Conservation (phyloP, 2,113 vertebrate species). For the Oryzias celebensis region DNA sequence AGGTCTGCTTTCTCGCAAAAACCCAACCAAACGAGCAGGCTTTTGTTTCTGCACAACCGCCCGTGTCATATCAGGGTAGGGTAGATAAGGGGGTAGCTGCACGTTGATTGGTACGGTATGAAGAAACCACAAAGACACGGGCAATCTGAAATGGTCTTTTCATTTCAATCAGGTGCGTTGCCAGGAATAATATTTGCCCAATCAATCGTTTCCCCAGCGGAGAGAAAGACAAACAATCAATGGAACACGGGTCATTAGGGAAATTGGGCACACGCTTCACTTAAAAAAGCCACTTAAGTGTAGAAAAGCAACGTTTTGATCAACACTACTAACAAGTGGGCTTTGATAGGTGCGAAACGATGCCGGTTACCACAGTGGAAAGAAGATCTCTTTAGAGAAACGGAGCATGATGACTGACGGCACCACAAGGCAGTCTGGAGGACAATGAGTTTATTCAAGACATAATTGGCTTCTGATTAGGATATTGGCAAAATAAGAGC, state of each 20-base stretch:
- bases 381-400: conserved; percentile 50
- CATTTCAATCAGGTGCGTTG: conserved; percentile 49
- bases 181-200: conserved; percentile 62
- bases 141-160: conserved; percentile 34
- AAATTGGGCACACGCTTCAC: conserved; percentile 35
- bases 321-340: conserved; percentile 23
- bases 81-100: conserved; percentile 43
- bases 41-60: conserved; percentile 29
- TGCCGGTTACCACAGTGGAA: conserved; percentile 22
- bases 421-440: conserved; percentile 40
- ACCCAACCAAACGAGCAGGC: conserved; percentile 66
- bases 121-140: conserved; percentile 28
- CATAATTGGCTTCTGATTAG: conserved; percentile 41
- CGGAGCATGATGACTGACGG: conserved; percentile 29
- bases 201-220: conserved; percentile 52
- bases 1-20: conserved; percentile 58
- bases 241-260: conserved; percentile 51
- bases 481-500: conserved; percentile 31
- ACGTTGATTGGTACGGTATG: conserved; percentile 36
- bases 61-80: conserved; percentile 50
- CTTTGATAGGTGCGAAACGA: conserved; percentile 15
- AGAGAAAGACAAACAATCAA: conserved; percentile 61
- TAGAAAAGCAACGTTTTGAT: conserved; percentile 24
- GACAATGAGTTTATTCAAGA: conserved; percentile 46
- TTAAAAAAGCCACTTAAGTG: conserved; percentile 17